These are phyloP conservation scores for Hylyphantes graminicola DNA, from an alignment of 1,140 invertebrate species.

Conservation along the genomic window DNA sequence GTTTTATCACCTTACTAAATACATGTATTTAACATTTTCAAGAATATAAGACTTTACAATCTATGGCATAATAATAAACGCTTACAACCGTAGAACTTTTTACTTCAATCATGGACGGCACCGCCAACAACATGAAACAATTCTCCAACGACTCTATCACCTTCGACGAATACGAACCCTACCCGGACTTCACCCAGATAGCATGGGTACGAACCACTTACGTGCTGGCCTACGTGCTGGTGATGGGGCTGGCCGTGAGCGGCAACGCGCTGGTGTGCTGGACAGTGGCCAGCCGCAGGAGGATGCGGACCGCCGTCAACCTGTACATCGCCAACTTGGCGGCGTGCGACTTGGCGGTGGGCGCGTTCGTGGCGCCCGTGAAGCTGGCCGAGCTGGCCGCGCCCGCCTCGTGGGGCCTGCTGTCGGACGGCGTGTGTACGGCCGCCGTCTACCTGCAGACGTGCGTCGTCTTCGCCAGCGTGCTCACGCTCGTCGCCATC, in stretches of 20 bases:
- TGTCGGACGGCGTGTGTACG: conserved; percentile 68
- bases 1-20: too few species aligned
- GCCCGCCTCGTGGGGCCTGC: conserved; percentile 67
- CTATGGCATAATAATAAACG: too few species aligned
- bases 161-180: neutral
- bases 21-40: too few species aligned
- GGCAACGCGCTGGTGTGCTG: conserved; percentile 66
- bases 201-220: conserved; percentile 63
- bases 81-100: too few species aligned
- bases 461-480: conserved; percentile 66
- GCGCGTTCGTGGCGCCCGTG: conserved; percentile 69
- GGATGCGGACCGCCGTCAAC: conserved; percentile 72
- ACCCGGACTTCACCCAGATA: conserved; percentile 65
- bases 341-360: conserved; percentile 69
- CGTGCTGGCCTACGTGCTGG: conserved; percentile 66
- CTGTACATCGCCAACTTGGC: conserved; percentile 72
- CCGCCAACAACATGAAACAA: too few species aligned
- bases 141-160: too few species aligned
- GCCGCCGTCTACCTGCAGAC: conserved; percentile 68
- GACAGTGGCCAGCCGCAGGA: conserved; percentile 66
- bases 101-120: too few species aligned
- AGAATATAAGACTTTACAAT: too few species aligned
- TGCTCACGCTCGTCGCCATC: conserved; percentile 70
- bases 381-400: conserved; percentile 70
- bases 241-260: conserved; percentile 67